Evolutionary conservation across 2,888 invertebrate genomes (phyloP).

Genomic region (Brachynemurus nebulosus): DNA sequence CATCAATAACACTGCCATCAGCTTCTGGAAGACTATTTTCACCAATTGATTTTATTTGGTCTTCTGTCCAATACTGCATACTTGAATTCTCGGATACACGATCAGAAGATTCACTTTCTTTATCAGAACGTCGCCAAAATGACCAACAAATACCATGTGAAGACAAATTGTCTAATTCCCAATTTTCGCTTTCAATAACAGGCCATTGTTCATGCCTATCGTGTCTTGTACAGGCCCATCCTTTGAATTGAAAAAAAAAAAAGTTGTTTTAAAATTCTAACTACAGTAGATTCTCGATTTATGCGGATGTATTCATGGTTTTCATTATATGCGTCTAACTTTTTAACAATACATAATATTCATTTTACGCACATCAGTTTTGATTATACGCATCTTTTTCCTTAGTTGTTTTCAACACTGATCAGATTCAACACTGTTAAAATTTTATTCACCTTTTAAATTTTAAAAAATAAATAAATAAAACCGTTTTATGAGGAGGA

Average conservation of each 20-base stretch:
- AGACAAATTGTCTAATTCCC: constrained; percentile 30
- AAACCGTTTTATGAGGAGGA: too few relatives aligned
- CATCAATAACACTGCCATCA: not conserved
- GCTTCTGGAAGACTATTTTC: not conserved
- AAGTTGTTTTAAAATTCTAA: too few relatives aligned
- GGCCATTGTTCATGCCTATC: constrained; percentile 66
- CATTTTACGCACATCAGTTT: too few relatives aligned
- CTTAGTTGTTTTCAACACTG: too few relatives aligned
- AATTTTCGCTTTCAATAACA: constrained; percentile 51
- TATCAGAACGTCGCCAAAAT: not conserved
- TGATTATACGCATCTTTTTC: too few relatives aligned
- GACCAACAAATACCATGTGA: not conserved
- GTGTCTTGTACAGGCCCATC: constrained; percentile 64
- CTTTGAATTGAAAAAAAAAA: constrained; percentile 29
- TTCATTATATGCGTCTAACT: too few relatives aligned
- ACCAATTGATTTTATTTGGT: not conserved
- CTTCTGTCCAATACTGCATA: constrained; percentile 8
- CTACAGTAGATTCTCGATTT: too few relatives aligned
- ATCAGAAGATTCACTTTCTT: constrained; percentile 10
- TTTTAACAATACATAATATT: too few relatives aligned
- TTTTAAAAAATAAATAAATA: too few relatives aligned
- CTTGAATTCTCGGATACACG: constrained; percentile 8
- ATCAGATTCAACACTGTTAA: too few relatives aligned
- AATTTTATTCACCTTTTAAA: too few relatives aligned
- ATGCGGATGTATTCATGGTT: too few relatives aligned